Evolutionary conservation across 2,797 vertebrate species (phyloP), one percentile per base, ranked within the genome.

Genomic region (Lacerta agilis): DNA sequence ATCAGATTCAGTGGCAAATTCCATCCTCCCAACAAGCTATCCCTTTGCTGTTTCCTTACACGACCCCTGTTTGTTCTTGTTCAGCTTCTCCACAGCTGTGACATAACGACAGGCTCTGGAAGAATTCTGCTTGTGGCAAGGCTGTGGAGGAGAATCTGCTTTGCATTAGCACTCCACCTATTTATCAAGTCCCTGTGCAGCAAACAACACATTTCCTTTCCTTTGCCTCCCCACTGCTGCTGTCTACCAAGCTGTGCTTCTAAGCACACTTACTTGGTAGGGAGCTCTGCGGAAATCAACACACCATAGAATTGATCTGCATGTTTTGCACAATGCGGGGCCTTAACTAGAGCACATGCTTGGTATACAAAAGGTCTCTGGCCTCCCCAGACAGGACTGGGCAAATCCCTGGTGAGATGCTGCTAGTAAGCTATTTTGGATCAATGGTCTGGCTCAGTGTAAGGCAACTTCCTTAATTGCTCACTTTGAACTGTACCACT

Each of bases 111-210:
- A 90, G 90, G 15, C 25, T 84, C 75, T 4, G 92, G 94, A 94
- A 91, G 93, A 95, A 95, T 95, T 94, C 92, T 92, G 94, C 94
- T 94, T 18, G 73, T 94, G 94, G 95, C 93, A 91, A 91, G 45
- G 94, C 90, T 45, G 66, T 55, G 66, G 64, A 84, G 88, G 66
- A 85, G 93, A 64, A 94, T 96, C 94, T 96, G 95, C 95, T 95
- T 94, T 1, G 2, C 93, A 93, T 94, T 96, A 95, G 93, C 91
- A 25, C 88, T 88, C 92, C 86, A 43, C 93, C 90, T 89, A 94
- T 88, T 94, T 94, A 89, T 92, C 88, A 17, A 93, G 88, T 76
- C 91, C 69, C n/a, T 79, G 3, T 88, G 3, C 11, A 87, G 92
- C 87, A 18, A 23, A 90, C 77, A 72, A 61, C 8, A 61, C 33